phyloP scores from a whole-genome alignment of 2,797 vertebrate species.

The Arctocebus calabarensis region DNA sequence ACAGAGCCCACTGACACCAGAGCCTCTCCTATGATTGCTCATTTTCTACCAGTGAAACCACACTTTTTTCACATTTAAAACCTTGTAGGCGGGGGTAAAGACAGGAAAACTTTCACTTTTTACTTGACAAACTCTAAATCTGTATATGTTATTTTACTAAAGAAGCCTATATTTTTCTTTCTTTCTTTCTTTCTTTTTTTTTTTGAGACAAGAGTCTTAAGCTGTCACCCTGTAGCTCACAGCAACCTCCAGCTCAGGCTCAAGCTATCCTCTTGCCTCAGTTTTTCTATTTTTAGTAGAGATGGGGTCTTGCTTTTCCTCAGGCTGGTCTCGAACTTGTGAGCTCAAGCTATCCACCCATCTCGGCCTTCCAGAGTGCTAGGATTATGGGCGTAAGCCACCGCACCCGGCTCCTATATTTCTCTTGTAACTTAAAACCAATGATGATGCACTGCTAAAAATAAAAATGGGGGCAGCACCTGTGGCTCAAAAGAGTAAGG shows the following conservation, averaged over 20 bases:
- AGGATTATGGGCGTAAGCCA: no score
- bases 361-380: no score
- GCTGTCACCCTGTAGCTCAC: no score
- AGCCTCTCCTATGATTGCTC: not conserved
- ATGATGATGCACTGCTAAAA: not conserved
- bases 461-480: not conserved
- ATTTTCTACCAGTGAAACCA: not conserved
- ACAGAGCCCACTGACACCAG: not conserved
- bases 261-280: no score
- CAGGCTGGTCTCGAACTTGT: no score
- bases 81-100: not conserved
- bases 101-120: slow-evolving; percentile 19
- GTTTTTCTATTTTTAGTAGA: no score
- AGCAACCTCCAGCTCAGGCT: no score
- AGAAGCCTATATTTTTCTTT: not conserved
- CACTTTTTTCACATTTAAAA: slow-evolving; percentile 30
- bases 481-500: no score
- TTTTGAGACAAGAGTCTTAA: no score
- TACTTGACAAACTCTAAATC: slow-evolving; percentile 46
- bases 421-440: slow-evolving; percentile 15
- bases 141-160: not conserved
- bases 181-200: not conserved
- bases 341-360: no score
- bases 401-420: no score
- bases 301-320: no score